These are phyloP conservation scores for Drosophila fungiperda DNA, from an alignment of 2,888 invertebrate species.

Conservation along the genomic window DNA sequence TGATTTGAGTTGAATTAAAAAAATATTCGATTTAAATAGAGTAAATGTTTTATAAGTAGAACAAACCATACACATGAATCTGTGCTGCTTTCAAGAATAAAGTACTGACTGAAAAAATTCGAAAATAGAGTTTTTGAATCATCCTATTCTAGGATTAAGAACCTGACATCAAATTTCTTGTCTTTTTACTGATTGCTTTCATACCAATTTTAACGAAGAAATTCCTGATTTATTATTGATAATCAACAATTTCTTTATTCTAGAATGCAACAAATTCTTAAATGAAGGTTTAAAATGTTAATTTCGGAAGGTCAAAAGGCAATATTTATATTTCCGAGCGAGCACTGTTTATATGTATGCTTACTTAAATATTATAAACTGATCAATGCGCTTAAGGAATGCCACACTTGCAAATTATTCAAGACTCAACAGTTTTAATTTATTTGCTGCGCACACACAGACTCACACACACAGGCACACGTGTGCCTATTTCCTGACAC, in stretches of 20 bases:
- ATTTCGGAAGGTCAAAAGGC: not conserved
- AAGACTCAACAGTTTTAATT: slow-evolving; percentile 61
- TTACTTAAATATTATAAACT: not conserved
- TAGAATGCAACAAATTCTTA: not conserved
- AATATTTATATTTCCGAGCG: not conserved
- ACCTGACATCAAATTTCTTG: not conserved
- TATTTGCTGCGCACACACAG: slow-evolving; percentile 34
- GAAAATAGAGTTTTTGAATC: not conserved
- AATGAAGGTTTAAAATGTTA: not conserved
- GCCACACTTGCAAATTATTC: slow-evolving; percentile 59
- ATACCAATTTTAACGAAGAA: not conserved
- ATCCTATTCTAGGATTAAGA: not conserved
- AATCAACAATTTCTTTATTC: not conserved
- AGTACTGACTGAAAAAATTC: not conserved
- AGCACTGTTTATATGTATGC: not conserved
- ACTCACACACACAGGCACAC: slow-evolving; percentile 1
- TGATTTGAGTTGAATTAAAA: not conserved
- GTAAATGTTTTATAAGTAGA: not conserved
- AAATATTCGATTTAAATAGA: not conserved
- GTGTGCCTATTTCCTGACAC: slow-evolving; percentile 64
- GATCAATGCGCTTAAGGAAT: slow-evolving; percentile 28
- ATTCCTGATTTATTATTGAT: too few species aligned
- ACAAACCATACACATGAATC: not conserved
- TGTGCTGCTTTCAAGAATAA: not conserved
- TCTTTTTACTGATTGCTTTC: not conserved